Evolutionary conservation across 2,888 invertebrate species (phyloP), one percentile per base, ranked within the genome.

Genomic region (Plagiodera versicolora): DNA sequence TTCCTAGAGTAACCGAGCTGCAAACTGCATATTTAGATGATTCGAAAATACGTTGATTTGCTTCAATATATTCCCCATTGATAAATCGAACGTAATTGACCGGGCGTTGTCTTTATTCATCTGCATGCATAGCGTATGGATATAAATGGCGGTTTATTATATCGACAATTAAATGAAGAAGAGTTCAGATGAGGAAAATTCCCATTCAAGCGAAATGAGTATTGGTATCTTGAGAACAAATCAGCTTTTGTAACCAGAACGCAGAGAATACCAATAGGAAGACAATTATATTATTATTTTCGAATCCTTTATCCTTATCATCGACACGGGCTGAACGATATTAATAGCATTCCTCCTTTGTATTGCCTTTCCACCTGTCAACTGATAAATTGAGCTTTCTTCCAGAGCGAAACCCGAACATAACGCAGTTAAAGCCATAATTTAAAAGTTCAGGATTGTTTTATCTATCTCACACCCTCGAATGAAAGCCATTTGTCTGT

Each of bases 401-500:
- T 54, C 49, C 49, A 47, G 30, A 55, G 49, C 50, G 55, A 46
- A 58, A 54, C 51, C 55, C 55, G 50, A 61, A 58, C 55, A 61
- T 51, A 50, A 61, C 45, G 58, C 54, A 55, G 61, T 58, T 58
- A 61, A 61, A 61, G 53, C 61, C 51, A 58, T 61, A 61, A 61
- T 61, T 61, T 61, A 58, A 58, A 57, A 61, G 61, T 58, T 58
- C 51, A 39, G 55, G 55, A 61, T 61, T 58, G 61, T 61, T 61
- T 61, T 61, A 61, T 61, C 61, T 61, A 61, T 61, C 58, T 61
- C 61, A 61, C 57, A 61, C 57, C 61, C 61, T 58, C 50, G 55
- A 54, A 61, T 58, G 48, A 58, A 58, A 35, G 55, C 61, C 61
- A 61, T 61, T 61, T 61, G 50, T 61, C 61, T 61, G 55, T 57